Evolutionary conservation across 1,140 invertebrate species (phyloP).

Genomic region (Macrosteles quadrilineatus): DNA sequence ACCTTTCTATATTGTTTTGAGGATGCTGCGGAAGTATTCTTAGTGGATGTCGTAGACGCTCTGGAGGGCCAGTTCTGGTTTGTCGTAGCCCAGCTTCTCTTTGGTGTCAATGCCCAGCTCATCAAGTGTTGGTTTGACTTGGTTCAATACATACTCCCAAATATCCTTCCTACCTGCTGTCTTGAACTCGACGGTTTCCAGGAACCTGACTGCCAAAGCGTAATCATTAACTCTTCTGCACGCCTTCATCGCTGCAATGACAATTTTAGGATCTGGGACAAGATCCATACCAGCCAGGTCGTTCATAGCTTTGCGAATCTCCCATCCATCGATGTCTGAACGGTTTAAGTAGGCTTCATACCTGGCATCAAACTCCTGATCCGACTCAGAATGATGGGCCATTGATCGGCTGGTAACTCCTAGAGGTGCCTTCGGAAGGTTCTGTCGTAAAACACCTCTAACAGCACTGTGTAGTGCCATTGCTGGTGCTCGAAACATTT

Average conservation of each 20-base stretch:
- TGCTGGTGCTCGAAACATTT: conserved; percentile 16
- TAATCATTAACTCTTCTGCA: conserved; percentile 94
- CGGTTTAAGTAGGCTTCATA: conserved; percentile 87
- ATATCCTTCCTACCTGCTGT: conserved; percentile 81
- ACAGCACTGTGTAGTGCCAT: neutral
- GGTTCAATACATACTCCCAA: conserved; percentile 91
- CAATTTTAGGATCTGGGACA: conserved; percentile 92
- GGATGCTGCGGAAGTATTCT: conserved; percentile 13
- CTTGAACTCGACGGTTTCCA: conserved; percentile 91
- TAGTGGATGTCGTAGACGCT: conserved; percentile 69
- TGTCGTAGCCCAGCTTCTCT: conserved; percentile 95
- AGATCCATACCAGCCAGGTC: conserved; percentile 79
- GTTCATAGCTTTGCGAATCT: conserved; percentile 86
- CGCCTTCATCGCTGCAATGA: conserved; percentile 88
- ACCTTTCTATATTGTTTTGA: too few relatives aligned
- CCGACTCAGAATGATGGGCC: conserved; percentile 51
- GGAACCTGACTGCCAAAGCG: conserved; percentile 85
- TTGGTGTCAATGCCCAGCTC: conserved; percentile 93
- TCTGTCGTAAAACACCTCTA: neutral
- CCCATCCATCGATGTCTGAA: conserved; percentile 94
- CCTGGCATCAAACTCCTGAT: conserved; percentile 72
- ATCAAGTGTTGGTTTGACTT: conserved; percentile 88
- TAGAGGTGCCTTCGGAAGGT: neutral
- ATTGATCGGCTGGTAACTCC: conserved; percentile 15
- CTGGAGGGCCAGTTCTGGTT: conserved; percentile 88